Base-by-base conservation (phyloP, 2,797 vertebrate species). In the Pempheris klunzingeri region DNA sequence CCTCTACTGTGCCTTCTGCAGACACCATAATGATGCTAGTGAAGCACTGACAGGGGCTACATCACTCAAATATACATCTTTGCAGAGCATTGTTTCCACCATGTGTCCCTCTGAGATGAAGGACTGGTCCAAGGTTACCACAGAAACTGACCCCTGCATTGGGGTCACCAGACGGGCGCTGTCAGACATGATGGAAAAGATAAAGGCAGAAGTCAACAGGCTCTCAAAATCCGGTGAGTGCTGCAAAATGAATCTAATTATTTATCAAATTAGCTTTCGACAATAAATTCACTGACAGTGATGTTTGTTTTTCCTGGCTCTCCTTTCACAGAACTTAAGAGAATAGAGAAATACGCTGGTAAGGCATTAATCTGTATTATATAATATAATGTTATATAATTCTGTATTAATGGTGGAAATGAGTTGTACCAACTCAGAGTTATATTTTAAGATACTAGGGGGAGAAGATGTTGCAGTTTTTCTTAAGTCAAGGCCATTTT, bases 271-370 rank as follows among this genome's bases (percentile, higher is more conserved):
- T 6, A 28, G 2, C 3, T 26, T 71, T 53, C 14, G 3, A 26
- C 11, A 36, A 52, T 43, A 32, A n/a, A 58, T 49, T 57, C 1
- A 30, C 2, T 28, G 3, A 44, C 0, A 18, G 10, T 80, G 15
- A 82, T 0, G 0, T 53, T 66, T 71, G 0, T 38, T 73, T 38
- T 39, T 24, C 3, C 9, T 26, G 32, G 0, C 14, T 78, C 41
- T 82, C 81, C 28, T 39, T 84, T 86, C 46, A 63, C 85, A 96
- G 95, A 95, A 74, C 85, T 94, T 2, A 95, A 88, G 63, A 93
- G 89, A 82, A 86, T 94, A 41, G 92, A 95, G 78, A 94, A 92
- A 83, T 94, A 95, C 77, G 85, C 91, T 86, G 95, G 95, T 96
- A 84, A 87, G 88, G 17, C 26, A 64, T 73, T 36, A n/a, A n/a